Percentiles rank a stretch among this genome's conserved stretches.
phyloP scores from a whole-genome alignment of 2,888 invertebrate genomes.

The Drosophila koepferae region DNA sequence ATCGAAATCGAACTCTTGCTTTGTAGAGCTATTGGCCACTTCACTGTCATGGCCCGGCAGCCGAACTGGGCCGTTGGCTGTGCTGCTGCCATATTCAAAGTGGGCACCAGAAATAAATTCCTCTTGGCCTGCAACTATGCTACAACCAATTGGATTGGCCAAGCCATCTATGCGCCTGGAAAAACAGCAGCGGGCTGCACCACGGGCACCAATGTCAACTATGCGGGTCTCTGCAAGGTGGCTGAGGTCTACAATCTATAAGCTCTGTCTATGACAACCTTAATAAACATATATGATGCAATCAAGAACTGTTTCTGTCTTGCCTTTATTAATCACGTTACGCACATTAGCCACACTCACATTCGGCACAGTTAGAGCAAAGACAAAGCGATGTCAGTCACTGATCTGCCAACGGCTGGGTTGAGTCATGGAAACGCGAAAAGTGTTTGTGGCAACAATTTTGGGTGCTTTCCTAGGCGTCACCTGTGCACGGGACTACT shows the following conservation, averaged over 20 bases:
- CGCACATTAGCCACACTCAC: not conserved
- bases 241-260: conserved; percentile 36
- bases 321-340: not conserved
- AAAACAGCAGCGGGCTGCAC: conserved; percentile 44
- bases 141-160: conserved; percentile 37
- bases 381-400: conserved; percentile 8
- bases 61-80: conserved; percentile 49
- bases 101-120: not conserved
- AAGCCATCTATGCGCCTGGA: conserved; percentile 37
- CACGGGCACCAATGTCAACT: conserved; percentile 47
- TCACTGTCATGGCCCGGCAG: conserved; percentile 54
- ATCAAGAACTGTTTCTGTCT: not conserved
- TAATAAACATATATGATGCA: not conserved
- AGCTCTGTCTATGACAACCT: not conserved
- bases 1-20: not conserved
- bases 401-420: conserved; percentile 26
- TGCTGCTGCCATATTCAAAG: conserved; percentile 1
- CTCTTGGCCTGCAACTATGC: conserved; percentile 64
- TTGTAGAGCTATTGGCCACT: conserved; percentile 51
- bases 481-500: conserved; percentile 46
- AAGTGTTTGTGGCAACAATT: conserved; percentile 17
- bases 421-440: conserved; percentile 46
- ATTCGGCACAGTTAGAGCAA: conserved; percentile 26
- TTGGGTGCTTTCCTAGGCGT: conserved; percentile 29
- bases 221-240: conserved; percentile 40